A percentile compares a stretch with the other conserved stretches of the same genome.
phyloP scores from a whole-genome alignment of 2,797 vertebrate species.

The Tiaroga cobitis region DNA sequence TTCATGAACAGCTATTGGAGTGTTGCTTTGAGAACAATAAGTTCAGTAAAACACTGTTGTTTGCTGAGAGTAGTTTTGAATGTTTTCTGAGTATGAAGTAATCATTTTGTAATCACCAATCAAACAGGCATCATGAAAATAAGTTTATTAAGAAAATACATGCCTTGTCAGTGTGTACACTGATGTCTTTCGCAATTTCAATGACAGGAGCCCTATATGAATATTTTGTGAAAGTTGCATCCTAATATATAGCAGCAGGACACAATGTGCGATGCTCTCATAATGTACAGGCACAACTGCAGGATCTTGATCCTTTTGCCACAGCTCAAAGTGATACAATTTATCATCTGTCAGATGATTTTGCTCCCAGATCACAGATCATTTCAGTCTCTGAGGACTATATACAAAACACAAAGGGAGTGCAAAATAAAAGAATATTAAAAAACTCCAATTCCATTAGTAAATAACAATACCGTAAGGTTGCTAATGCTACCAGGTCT shows the following conservation, averaged over 20 bases:
- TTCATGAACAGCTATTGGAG: not conserved
- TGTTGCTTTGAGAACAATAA: not conserved
- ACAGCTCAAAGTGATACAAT: slow-evolving; percentile 21
- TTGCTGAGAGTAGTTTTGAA: not conserved
- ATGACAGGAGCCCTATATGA: slow-evolving; percentile 33
- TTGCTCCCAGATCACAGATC: slow-evolving; percentile 25
- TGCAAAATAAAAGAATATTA: slow-evolving; percentile 8
- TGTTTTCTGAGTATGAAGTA: not conserved
- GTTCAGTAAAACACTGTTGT: not conserved
- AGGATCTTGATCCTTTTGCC: slow-evolving; percentile 36
- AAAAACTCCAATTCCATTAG: not conserved
- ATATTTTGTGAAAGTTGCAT: slow-evolving; percentile 24
- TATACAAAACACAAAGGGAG: slow-evolving; percentile 16
- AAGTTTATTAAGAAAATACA: slow-evolving; percentile 61
- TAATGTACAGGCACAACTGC: slow-evolving; percentile 43
- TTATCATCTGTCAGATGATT: not conserved
- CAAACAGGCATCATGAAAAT: slow-evolving; percentile 17
- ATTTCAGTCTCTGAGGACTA: slow-evolving; percentile 28
- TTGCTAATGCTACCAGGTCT: slow-evolving; percentile 16
- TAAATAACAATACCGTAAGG: not conserved
- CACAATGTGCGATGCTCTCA: not conserved
- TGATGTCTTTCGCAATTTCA: slow-evolving; percentile 7
- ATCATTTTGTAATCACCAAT: not conserved
- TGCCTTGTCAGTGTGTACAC: slow-evolving; percentile 10
- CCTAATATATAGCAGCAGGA: slow-evolving; percentile 50